Conservation (phyloP, 2,888 invertebrate species). For the Ceramica pisi region DNA sequence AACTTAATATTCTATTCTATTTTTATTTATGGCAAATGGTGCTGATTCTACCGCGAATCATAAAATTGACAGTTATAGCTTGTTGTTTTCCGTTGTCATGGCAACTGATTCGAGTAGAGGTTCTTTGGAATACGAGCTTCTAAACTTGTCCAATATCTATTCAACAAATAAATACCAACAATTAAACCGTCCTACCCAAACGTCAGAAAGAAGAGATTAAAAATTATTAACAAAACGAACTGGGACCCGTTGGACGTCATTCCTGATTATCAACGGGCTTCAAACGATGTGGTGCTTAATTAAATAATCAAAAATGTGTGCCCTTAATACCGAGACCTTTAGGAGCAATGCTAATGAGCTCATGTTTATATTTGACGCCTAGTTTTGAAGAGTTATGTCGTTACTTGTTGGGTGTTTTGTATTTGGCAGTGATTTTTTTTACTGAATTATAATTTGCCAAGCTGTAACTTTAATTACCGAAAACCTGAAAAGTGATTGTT, state of each 20-base stretch:
- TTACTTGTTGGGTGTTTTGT: background rate
- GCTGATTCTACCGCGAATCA: no score
- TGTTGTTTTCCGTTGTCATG: no score
- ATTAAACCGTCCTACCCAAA: slow-evolving; percentile 39
- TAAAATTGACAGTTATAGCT: no score
- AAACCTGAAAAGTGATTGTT: background rate
- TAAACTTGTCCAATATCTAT: slow-evolving; percentile 26
- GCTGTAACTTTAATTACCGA: background rate
- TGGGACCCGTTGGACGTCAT: slow-evolving; percentile 80
- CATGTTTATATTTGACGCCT: slow-evolving; percentile 40
- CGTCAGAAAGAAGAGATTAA: slow-evolving; percentile 83
- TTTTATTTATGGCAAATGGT: no score
- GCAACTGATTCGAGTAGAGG: background rate
- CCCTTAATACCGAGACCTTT: slow-evolving; percentile 60
- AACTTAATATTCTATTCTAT: no score
- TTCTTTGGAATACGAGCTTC: background rate
- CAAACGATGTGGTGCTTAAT: slow-evolving; percentile 78
- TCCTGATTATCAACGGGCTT: slow-evolving; percentile 86
- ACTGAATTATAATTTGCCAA: no score
- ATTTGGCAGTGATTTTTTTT: no score
- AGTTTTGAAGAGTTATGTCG: slow-evolving; percentile 17
- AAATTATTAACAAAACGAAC: slow-evolving; percentile 77
- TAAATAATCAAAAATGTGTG: slow-evolving; percentile 80
- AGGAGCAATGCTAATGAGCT: slow-evolving; percentile 66
- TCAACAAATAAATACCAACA: slow-evolving; percentile 55